Evolutionary conservation across 2,113 vertebrate species (phyloP).

Genomic region (Cercopithecus mona): DNA sequence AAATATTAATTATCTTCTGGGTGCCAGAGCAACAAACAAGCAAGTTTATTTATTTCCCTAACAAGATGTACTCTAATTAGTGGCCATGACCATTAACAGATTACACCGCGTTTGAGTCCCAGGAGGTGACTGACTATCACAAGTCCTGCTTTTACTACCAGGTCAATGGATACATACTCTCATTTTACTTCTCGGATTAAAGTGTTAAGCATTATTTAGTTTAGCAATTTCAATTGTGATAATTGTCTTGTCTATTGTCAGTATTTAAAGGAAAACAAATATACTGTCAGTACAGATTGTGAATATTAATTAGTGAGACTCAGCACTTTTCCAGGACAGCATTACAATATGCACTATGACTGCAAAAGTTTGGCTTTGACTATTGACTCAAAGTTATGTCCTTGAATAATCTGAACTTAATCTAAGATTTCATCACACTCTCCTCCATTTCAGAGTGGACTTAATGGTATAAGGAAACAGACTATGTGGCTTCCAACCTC

Average conservation of each 20-base stretch:
- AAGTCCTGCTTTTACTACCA: neutral
- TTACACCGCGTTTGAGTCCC: neutral
- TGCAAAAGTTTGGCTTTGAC: conserved; percentile 35
- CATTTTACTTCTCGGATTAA: neutral
- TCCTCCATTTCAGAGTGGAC: neutral
- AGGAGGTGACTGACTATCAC: neutral
- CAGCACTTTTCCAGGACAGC: conserved; percentile 20
- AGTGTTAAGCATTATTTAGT: neutral
- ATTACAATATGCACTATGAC: neutral
- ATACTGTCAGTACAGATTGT: neutral
- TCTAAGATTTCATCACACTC: neutral
- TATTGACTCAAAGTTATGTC: neutral
- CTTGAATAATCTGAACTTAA: conserved; percentile 4
- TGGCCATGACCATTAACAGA: neutral
- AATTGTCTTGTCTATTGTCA: neutral
- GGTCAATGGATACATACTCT: neutral
- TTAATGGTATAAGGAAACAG: neutral
- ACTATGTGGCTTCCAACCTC: neutral
- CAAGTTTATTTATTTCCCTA: neutral
- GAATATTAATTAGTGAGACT: neutral
- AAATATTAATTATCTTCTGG: conserved; percentile 34
- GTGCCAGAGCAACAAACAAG: neutral
- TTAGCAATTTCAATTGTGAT: neutral
- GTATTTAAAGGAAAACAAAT: conserved; percentile 18
- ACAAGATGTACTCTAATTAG: conserved; percentile 5